Evolutionary conservation across 2,797 vertebrate species (phyloP).

Genomic region (Xenopus petersii): DNA sequence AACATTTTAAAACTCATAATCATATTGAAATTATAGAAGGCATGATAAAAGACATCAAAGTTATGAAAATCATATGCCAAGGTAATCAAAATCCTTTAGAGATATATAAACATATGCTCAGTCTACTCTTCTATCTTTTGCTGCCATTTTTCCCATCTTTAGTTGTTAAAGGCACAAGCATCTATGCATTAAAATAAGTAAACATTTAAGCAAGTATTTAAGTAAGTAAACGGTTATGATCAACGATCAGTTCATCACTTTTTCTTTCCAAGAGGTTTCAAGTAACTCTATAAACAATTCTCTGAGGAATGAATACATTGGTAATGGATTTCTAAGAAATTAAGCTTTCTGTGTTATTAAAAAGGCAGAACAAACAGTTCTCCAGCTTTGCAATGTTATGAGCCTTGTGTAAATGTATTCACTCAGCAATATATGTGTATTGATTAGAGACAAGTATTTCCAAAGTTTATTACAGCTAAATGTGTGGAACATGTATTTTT

Average conservation of each 20-base stretch:
- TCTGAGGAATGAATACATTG: neutral
- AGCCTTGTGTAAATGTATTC: no score
- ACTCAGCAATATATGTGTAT: no score
- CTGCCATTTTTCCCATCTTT: conserved; percentile 3
- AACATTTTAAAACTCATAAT: conserved; percentile 29
- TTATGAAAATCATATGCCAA: conserved; percentile 30
- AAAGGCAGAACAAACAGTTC: neutral
- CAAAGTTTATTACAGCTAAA: no score
- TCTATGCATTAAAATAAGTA: neutral
- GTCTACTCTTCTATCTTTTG: conserved; percentile 5
- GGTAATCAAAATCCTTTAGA: neutral
- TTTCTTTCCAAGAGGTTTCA: neutral
- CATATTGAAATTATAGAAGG: conserved; percentile 31
- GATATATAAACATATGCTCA: conserved; percentile 9
- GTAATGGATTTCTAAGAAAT: neutral
- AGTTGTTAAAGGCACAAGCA: conserved; percentile 15
- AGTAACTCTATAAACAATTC: conserved; percentile 7
- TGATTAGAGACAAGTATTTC: no score
- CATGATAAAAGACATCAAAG: conserved; percentile 34
- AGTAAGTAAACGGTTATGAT: conserved; percentile 3
- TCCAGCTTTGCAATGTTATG: neutral
- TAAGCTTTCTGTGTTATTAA: neutral
- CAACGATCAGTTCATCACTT: conserved; percentile 5
- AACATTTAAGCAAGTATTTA: neutral
- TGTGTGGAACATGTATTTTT: no score